These are phyloP conservation scores for Hestina assimilis DNA, from an alignment of 1,140 invertebrate genomes.

Conservation along the genomic window DNA sequence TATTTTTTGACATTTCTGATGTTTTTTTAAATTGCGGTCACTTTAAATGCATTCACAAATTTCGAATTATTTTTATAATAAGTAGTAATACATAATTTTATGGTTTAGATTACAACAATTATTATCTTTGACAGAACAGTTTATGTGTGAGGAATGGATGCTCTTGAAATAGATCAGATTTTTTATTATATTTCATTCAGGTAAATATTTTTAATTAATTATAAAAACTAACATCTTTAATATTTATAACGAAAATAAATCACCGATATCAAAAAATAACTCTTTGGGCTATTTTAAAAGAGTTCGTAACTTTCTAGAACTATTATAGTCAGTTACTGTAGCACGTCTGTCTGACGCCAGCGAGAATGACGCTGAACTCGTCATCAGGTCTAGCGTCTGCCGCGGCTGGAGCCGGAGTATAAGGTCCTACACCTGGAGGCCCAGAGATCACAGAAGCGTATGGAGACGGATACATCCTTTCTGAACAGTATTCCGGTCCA, in stretches of 20 bases:
- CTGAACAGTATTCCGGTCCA: slow-evolving; percentile 78
- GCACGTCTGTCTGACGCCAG: slow-evolving; percentile 90
- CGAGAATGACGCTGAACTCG: slow-evolving; percentile 91
- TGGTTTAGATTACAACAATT: too few relatives aligned
- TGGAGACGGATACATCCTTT: slow-evolving; percentile 66
- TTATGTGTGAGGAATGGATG: too few relatives aligned
- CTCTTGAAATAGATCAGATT: too few relatives aligned
- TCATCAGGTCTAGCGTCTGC: slow-evolving; percentile 84
- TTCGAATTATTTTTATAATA: too few relatives aligned
- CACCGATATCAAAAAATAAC: slow-evolving; percentile 30
- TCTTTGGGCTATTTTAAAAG: slow-evolving; percentile 62
- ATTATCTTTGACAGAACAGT: too few relatives aligned
- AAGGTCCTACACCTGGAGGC: slow-evolving; percentile 45
- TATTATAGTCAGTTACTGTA: slow-evolving; percentile 85
- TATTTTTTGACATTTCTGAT: too few relatives aligned
- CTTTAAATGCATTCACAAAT: too few relatives aligned
- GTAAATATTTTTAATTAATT: too few relatives aligned
- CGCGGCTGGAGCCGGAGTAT: slow-evolving; percentile 66
- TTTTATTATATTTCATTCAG: too few relatives aligned
- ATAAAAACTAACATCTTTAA: neutral
- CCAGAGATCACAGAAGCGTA: slow-evolving; percentile 67
- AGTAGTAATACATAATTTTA: too few relatives aligned
- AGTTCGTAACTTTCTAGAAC: slow-evolving; percentile 38
- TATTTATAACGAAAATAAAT: slow-evolving; percentile 15
- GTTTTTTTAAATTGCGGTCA: too few relatives aligned